Base-by-base conservation (phyloP, 1,140 invertebrate species). In the Calosoma granatense region DNA sequence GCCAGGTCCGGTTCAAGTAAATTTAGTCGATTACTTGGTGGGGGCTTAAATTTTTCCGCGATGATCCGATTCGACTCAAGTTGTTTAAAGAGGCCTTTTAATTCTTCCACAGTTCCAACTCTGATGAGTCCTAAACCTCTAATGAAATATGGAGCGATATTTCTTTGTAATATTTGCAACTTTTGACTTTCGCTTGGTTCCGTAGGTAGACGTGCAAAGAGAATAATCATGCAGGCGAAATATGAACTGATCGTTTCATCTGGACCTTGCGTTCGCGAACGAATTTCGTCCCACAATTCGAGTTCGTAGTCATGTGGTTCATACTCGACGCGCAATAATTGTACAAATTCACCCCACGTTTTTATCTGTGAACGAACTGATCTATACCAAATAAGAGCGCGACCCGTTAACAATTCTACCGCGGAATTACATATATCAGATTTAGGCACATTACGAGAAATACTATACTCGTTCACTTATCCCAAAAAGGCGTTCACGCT, bases 71-170 rank as follows among this genome's bases (percentile, higher is more conserved):
- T n/a, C n/a, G n/a, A n/a, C n/a, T n/a, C n/a, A n/a, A n/a, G n/a
- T n/a, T n/a, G n/a, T n/a, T n/a, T n/a, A n/a, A n/a, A n/a, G n/a
- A n/a, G n/a, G n/a, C n/a, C n/a, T n/a, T n/a, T n/a, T n/a, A n/a
- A n/a, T n/a, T n/a, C n/a, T n/a, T n/a, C n/a, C n/a, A n/a, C n/a
- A n/a, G n/a, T n/a, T n/a, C n/a, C n/a, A n/a, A n/a, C n/a, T n/a
- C n/a, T n/a, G n/a, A n/a, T n/a, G n/a, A n/a, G n/a, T n/a, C n/a
- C n/a, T n/a, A n/a, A n/a, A n/a, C n/a, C n/a, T n/a, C n/a, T n/a
- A 36, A 17, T 23, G 51, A 59, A 43, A 53, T 55, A 19, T 17
- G 43, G 12, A 15, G 14, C 2, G 53, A 56, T 12, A 56, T 51
- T 22, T 39, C 20, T 41, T 43, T 17, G 15, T 20, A 36, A 36